Evolutionary conservation across 2,113 vertebrate genomes (phyloP).

Genomic region (Lota lota): DNA sequence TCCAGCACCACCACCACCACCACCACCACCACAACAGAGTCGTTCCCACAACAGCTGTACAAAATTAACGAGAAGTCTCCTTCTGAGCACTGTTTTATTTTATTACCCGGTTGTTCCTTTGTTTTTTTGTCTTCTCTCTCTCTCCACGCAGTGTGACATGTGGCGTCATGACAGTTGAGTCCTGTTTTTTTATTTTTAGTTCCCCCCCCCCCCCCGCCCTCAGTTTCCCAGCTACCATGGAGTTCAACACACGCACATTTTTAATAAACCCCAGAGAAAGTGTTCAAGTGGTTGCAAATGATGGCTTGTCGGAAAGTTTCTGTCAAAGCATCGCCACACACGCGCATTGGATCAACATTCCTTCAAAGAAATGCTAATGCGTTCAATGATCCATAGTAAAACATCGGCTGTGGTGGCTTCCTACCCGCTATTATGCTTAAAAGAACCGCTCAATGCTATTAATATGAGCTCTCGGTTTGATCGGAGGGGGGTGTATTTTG

Average conservation of each 20-base stretch:
- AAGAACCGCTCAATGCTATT: slow-evolving; percentile 8
- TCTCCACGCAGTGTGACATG: no score
- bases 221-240: no score
- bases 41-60: slow-evolving; percentile 30
- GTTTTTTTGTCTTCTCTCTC: slow-evolving; percentile 56
- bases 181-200: no score
- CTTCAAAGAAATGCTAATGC: slow-evolving; percentile 38
- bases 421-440: slow-evolving; percentile 23
- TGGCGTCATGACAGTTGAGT: no score
- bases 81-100: slow-evolving; percentile 69
- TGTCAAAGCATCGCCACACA: no score
- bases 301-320: no score
- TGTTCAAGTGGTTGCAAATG: no score
- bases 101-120: slow-evolving; percentile 71
- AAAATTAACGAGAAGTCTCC: slow-evolving; percentile 72
- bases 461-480: slow-evolving; percentile 15
- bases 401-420: slow-evolving; percentile 57
- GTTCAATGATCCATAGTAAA: slow-evolving; percentile 36
- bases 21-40: not conserved
- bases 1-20: no score
- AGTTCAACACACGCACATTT: no score
- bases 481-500: slow-evolving; percentile 42
- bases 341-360: slow-evolving; percentile 3
- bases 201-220: no score
- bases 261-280: no score